These are phyloP conservation scores for Apeira syringaria DNA, from an alignment of 2,888 invertebrate genomes.

Conservation along the genomic window DNA sequence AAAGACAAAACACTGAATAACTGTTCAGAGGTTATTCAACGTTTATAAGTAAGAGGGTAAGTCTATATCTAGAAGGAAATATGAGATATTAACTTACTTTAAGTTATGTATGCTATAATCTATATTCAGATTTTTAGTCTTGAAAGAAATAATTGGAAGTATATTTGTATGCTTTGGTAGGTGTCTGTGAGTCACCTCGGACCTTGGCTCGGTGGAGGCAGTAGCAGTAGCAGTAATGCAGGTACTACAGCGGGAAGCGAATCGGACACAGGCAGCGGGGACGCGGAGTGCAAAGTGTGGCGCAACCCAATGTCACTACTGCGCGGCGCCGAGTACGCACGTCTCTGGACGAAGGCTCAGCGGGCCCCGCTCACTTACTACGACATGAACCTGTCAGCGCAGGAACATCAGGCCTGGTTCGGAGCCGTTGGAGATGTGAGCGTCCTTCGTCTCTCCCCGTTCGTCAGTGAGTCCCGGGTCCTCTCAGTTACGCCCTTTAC, in stretches of 20 bases:
- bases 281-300: slow-evolving; percentile 93
- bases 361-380: slow-evolving; percentile 98
- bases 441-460: slow-evolving; percentile 93
- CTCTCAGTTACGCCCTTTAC: too few species aligned
- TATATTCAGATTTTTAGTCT: too few species aligned
- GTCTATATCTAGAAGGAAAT: too few species aligned
- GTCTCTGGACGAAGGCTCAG: slow-evolving; percentile 95
- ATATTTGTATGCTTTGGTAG: too few species aligned
- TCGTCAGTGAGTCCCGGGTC: too few species aligned
- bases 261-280: slow-evolving; percentile 91
- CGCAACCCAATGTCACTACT: slow-evolving; percentile 97
- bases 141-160: too few species aligned
- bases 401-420: slow-evolving; percentile 93
- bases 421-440: slow-evolving; percentile 44
- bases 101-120: too few species aligned
- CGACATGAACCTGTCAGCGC: slow-evolving; percentile 99
- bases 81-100: too few species aligned
- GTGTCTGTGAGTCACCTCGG: slow-evolving; percentile 97
- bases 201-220: slow-evolving; percentile 90
- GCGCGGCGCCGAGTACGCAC: slow-evolving; percentile 97
- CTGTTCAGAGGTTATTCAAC: too few species aligned
- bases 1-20: too few species aligned
- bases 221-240: background rate
- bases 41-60: too few species aligned
- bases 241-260: slow-evolving; percentile 64